Percentiles rank a stretch among this genome's conserved stretches.
Evolutionary conservation across 2,797 vertebrate species (phyloP).

Genomic region (Anas capensis): DNA sequence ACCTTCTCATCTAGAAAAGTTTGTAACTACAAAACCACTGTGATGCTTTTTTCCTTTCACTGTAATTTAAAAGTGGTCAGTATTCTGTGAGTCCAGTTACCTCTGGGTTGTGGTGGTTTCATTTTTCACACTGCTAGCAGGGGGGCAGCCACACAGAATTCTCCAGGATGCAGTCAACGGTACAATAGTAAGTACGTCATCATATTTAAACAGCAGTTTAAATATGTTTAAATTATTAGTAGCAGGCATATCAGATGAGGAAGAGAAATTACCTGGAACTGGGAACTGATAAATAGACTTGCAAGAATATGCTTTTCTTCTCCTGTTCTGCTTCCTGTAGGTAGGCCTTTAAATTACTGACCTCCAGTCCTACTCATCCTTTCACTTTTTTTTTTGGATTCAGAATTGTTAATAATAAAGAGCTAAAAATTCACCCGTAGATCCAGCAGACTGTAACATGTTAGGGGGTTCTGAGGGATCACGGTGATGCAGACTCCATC

Average conservation of each 20-base stretch:
- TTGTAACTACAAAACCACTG: background rate
- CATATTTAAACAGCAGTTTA: background rate
- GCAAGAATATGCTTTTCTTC: background rate
- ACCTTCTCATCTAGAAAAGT: background rate
- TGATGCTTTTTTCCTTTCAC: background rate
- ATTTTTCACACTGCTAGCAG: background rate
- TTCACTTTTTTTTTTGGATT: background rate
- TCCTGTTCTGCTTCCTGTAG: background rate
- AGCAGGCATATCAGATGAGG: background rate
- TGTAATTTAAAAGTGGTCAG: background rate
- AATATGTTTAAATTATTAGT: background rate
- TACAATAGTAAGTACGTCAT: background rate
- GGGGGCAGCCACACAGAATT: background rate
- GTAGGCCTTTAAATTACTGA: background rate
- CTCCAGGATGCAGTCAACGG: background rate
- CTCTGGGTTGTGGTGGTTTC: background rate
- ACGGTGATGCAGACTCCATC: fast-evolving
- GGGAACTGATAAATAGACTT: fast-evolving
- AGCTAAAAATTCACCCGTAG: background rate
- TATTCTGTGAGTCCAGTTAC: background rate
- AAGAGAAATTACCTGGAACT: background rate
- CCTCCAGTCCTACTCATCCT: background rate
- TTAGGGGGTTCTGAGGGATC: background rate
- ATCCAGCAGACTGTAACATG: background rate
- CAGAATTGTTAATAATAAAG: background rate